Evolutionary conservation across 2,113 vertebrate genomes (phyloP), one percentile per base, ranked within the genome.

Genomic region (Pteruthius melanotis): DNA sequence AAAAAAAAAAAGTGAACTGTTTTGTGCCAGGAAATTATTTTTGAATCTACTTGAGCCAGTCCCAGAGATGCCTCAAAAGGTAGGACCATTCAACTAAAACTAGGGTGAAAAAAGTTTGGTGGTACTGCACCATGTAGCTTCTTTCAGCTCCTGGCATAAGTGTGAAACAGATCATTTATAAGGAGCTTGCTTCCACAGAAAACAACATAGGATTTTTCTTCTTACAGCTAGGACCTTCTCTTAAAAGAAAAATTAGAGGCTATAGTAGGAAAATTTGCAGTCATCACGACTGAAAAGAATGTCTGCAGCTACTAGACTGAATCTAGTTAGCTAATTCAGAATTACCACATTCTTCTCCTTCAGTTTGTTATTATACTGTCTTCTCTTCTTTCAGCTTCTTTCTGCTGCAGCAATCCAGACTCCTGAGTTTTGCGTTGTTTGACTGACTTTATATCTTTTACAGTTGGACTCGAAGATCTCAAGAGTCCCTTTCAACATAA

Each of bases 391-490:
- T 69, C n/a, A 50, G 23, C 16, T 71, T 33, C 19, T 72, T 68
- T 69, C n/a, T 45, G 23, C 16, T 95, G 20, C 16, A 86, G 37
- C 12, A 90, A 5, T 8, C 10, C 27, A n/a, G 6, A 6, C 20
- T 69, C 45, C n/a, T 53, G 54, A 92, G 6, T 86, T 80, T 80
- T 80, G 23, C 22, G 7, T 13, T 10, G 7, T 87, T 75, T 63
- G 30, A 66, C 33, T 16, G 10, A 54, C 15, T 92, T 83, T 63
- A 26, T 13, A 23, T 33, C 3, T 27, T 79, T 83, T 63, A 54
- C 2, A 1, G 5, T 54, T 53, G 5, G 23, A 37, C 9, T 63
- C 0, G 0, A 16, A 57, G 22, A 30, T 56, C 31, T 68, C 56
- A 64, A 54, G 5, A 15, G 27, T 61, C 22, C 79, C 61, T 90